A percentile compares a stretch with the other conserved stretches of the same genome.
These are phyloP conservation scores for Natator depressus DNA, from an alignment of 2,113 vertebrate genomes.

Conservation along the genomic window DNA sequence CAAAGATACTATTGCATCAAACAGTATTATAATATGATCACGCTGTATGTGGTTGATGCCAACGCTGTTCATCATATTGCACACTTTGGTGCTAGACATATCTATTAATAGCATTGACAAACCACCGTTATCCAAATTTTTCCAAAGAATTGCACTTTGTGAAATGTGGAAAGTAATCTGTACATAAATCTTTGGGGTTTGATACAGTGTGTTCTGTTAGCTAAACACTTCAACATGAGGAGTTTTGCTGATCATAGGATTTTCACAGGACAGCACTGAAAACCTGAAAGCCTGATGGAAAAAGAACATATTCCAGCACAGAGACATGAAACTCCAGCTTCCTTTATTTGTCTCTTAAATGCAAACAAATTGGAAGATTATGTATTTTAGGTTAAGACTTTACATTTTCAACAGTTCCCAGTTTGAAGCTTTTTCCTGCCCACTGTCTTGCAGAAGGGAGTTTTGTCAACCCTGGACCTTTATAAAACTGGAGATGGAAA, in stretches of 20 bases:
- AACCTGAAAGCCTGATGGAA: constrained; percentile 23
- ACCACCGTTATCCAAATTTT: constrained; percentile 53
- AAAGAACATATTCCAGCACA: constrained; percentile 25
- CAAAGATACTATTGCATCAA: constrained; percentile 81
- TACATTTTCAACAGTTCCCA: neutral
- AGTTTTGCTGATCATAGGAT: constrained; percentile 40
- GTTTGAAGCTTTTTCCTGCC: neutral
- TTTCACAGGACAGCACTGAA: constrained; percentile 34
- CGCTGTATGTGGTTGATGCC: constrained; percentile 70
- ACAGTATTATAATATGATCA: constrained; percentile 75
- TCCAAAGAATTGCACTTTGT: constrained; percentile 43
- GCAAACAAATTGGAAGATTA: neutral
- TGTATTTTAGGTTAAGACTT: neutral
- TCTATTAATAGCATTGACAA: constrained; percentile 70
- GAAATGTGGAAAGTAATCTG: constrained; percentile 47
- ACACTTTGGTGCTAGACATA: constrained; percentile 61
- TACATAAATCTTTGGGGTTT: constrained; percentile 16
- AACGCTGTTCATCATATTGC: constrained; percentile 60
- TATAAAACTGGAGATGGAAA: constrained; percentile 11
- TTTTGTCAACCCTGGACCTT: constrained; percentile 7
- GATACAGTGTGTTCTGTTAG: neutral
- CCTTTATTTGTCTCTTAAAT: neutral
- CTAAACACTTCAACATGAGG: constrained; percentile 9
- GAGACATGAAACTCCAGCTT: neutral
- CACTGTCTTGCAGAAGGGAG: constrained; percentile 9